A percentile compares a stretch with the other conserved stretches of the same genome.
phyloP scores from a whole-genome alignment of 2,113 vertebrate genomes.

The Megalops atlanticus region DNA sequence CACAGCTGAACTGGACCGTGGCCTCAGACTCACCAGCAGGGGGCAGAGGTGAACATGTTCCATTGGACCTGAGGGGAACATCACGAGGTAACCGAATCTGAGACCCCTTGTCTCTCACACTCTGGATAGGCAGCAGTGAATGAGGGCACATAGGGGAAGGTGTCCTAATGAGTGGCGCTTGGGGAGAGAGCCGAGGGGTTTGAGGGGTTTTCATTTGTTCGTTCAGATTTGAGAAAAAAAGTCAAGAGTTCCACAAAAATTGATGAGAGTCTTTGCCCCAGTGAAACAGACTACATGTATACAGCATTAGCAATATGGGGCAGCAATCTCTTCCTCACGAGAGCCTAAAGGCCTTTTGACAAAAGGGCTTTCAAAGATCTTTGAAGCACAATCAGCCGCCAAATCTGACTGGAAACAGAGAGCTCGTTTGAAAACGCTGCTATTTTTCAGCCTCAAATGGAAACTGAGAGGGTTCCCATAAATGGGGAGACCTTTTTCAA shows the following conservation, averaged over 20 bases:
- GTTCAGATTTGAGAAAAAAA: too few species aligned
- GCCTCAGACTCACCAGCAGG: constrained; percentile 61
- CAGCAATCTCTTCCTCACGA: background rate
- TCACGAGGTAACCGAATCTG: constrained; percentile 50
- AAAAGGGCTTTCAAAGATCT: background rate
- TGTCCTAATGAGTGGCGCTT: too few species aligned
- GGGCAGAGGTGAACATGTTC: constrained; percentile 63
- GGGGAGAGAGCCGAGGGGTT: too few species aligned
- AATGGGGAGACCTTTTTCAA: background rate
- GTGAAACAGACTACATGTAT: too few species aligned
- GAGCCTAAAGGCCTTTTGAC: background rate
- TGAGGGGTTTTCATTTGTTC: too few species aligned
- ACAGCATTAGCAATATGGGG: background rate
- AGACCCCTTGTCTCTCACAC: background rate
- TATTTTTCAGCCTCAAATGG: background rate
- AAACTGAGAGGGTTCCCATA: background rate
- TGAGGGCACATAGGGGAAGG: too few species aligned
- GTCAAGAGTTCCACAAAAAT: too few species aligned
- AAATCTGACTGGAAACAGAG: background rate
- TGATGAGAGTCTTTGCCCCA: background rate
- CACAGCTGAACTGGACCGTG: constrained; percentile 42
- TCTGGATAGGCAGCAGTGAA: too few species aligned
- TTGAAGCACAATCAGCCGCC: too few species aligned
- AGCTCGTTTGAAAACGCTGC: background rate
- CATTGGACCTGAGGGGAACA: constrained; percentile 60